These are phyloP conservation scores for Corydoras maculifer DNA, from an alignment of 2,113 vertebrate species.

Conservation along the genomic window DNA sequence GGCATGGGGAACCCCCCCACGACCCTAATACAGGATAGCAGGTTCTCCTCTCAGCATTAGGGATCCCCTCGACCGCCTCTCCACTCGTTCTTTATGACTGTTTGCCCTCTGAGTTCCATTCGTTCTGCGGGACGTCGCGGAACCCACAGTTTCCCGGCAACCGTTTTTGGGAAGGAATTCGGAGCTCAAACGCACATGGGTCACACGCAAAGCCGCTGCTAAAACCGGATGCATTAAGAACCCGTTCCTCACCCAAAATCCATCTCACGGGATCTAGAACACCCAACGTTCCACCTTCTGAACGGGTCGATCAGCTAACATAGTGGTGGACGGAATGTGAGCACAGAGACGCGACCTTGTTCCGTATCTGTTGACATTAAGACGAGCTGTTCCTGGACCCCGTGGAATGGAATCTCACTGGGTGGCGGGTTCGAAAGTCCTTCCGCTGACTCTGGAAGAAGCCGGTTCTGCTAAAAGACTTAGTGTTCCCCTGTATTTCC, in stretches of 20 bases:
- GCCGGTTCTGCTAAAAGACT: too few species aligned
- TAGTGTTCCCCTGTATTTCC: too few species aligned
- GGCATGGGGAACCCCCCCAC: too few species aligned
- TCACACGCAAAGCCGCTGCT: constrained; percentile 47
- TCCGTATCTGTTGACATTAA: too few species aligned
- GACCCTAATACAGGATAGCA: too few species aligned
- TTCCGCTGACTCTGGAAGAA: neutral
- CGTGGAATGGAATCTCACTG: constrained; percentile 30
- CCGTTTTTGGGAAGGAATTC: constrained; percentile 58
- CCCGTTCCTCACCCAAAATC: constrained; percentile 40
- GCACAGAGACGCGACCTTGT: too few species aligned
- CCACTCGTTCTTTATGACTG: too few species aligned
- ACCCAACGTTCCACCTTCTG: too few species aligned
- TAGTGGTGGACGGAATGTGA: too few species aligned
- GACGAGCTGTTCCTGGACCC: neutral
- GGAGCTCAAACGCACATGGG: constrained; percentile 48
- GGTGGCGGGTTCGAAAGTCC: constrained; percentile 38
- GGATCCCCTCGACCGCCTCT: constrained; percentile 34
- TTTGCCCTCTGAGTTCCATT: too few species aligned
- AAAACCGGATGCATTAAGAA: constrained; percentile 56
- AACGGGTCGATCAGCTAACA: too few species aligned
- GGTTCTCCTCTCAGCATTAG: constrained; percentile 3
- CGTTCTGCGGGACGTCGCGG: constrained; percentile 35
- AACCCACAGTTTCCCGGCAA: constrained; percentile 54
- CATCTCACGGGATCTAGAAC: neutral